phyloP scores from a whole-genome alignment of 2,888 invertebrate species.

The Syritta pipiens region DNA sequence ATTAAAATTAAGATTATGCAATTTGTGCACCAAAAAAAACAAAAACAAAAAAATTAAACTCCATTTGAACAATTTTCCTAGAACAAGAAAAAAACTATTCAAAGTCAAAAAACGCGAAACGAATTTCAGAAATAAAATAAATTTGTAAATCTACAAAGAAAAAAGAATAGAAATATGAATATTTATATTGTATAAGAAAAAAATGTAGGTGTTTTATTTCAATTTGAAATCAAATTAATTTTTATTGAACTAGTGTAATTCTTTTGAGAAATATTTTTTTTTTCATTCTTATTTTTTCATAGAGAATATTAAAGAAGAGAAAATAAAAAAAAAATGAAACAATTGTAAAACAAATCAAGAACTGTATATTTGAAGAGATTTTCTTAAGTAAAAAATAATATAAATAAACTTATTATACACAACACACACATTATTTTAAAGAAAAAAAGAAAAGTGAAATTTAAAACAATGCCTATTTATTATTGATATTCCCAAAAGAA shows the following conservation, averaged over 20 bases:
- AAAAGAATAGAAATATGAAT: constrained; percentile 3
- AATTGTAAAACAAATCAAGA: constrained; percentile 46
- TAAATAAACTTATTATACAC: constrained; percentile 43
- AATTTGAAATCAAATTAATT: not conserved
- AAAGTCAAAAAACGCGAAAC: not conserved
- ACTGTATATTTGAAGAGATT: constrained; percentile 56
- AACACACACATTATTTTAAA: constrained; percentile 21
- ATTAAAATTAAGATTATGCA: constrained; percentile 14
- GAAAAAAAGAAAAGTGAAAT: not conserved
- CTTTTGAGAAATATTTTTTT: not conserved
- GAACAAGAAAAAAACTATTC: constrained; percentile 4
- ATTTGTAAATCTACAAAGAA: constrained; percentile 19
- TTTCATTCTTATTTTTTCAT: constrained; percentile 14
- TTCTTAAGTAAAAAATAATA: constrained; percentile 25
- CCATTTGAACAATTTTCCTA: constrained; percentile 18
- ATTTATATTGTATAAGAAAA: constrained; percentile 16
- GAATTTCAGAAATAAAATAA: constrained; percentile 16
- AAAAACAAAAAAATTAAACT: constrained; percentile 1
- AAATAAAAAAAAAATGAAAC: not conserved
- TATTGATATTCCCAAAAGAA: constrained; percentile 36
- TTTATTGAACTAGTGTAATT: constrained; percentile 34
- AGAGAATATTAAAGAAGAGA: constrained; percentile 31
- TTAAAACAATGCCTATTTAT: constrained; percentile 48
- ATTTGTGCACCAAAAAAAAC: constrained; percentile 15
- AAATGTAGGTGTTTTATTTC: not conserved